These are phyloP conservation scores for Zonotrichia albicollis DNA, from an alignment of 2,797 vertebrate species.

Conservation along the genomic window DNA sequence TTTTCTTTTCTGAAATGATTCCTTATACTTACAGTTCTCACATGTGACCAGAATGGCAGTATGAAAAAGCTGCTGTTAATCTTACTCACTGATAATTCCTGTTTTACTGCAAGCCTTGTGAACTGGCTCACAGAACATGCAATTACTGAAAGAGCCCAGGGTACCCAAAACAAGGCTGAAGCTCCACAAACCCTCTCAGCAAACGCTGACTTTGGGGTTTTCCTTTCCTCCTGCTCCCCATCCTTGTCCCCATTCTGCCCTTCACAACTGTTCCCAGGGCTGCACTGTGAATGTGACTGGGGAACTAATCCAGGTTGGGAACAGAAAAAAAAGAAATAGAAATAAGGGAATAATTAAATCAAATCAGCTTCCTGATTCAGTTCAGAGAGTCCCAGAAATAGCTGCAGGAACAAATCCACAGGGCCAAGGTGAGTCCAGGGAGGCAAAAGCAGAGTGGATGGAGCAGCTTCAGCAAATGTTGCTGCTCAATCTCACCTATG, in stretches of 20 bases:
- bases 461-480: background rate
- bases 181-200: background rate
- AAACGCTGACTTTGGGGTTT: background rate
- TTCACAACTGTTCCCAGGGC: background rate
- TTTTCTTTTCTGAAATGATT: background rate
- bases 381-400: background rate
- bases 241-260: background rate
- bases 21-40: background rate
- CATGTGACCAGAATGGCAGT: background rate
- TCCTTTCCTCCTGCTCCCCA: background rate
- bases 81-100: background rate
- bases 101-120: background rate
- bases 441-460: background rate
- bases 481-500: background rate
- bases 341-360: background rate
- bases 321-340: background rate
- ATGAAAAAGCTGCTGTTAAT: background rate
- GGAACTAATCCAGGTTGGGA: background rate
- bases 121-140: background rate
- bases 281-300: background rate
- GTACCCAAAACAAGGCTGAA: background rate
- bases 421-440: background rate
- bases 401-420: background rate
- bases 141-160: background rate
- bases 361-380: background rate